Evolutionary conservation across 2,888 invertebrate genomes (phyloP).

Genomic region (Platynereis dumerilii): DNA sequence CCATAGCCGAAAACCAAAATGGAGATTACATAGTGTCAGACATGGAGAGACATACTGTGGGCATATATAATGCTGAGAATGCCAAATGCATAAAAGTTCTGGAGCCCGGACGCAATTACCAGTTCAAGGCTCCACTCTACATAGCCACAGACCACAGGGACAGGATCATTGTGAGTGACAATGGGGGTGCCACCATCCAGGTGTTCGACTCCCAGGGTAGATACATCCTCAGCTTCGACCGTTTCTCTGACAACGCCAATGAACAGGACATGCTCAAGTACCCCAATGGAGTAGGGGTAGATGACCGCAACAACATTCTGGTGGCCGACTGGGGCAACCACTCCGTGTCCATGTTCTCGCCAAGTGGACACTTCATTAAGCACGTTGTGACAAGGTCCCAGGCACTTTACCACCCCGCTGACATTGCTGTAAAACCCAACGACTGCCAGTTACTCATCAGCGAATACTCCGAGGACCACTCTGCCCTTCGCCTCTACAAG

Average conservation of each 20-base stretch:
- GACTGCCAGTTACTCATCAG: conserved; percentile 49
- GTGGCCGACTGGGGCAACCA: conserved; percentile 54
- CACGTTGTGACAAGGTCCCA: conserved; percentile 47
- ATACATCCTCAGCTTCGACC: conserved; percentile 19
- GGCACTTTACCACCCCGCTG: conserved; percentile 54
- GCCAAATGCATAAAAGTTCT: conserved; percentile 40
- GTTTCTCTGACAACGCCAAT: neutral
- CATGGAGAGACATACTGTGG: conserved; percentile 44
- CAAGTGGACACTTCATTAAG: conserved; percentile 48
- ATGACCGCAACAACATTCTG: conserved; percentile 49
- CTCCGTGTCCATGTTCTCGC: conserved; percentile 31
- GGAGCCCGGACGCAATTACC: conserved; percentile 32
- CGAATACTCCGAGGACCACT: conserved; percentile 39
- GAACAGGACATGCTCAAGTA: conserved; percentile 23
- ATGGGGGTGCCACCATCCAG: conserved; percentile 43
- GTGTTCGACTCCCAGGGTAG: conserved; percentile 44
- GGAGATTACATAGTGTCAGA: conserved; percentile 54
- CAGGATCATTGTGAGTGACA: conserved; percentile 49
- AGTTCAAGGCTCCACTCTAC: conserved; percentile 30
- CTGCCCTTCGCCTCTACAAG: conserved; percentile 20
- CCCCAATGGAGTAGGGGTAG: conserved; percentile 54
- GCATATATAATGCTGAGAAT: conserved; percentile 43
- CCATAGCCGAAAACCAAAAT: conserved; percentile 46
- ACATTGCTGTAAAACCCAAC: conserved; percentile 40
- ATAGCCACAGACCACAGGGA: conserved; percentile 38